Evolutionary conservation across 2,797 vertebrate genomes (phyloP), one percentile per base, ranked within the genome.

Genomic region (Microcaecilia unicolor): DNA sequence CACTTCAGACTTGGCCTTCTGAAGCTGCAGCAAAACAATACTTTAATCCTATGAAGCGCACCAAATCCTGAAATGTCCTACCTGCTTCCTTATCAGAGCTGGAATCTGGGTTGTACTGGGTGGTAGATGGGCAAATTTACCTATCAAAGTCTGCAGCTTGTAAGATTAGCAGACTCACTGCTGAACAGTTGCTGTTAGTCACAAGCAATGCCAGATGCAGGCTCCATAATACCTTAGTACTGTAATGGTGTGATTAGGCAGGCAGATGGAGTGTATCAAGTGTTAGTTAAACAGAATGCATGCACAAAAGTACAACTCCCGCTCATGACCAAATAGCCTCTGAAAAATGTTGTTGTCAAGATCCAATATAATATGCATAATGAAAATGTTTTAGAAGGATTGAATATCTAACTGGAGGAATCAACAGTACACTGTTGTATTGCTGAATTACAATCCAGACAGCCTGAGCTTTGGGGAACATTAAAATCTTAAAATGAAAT

Each of bases 221-320:
- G 8, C 37, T 25, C 64, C 23, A 37, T 31, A 46, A 51, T 5
- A 6, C n/a, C n/a, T n/a, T n/a, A n/a, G n/a, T 22, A 41, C 22
- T 44, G 11, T 14, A 26, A 30, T 27, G 6, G 18, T 48, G 11
- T 27, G 45, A 16, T 55, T 47, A 41, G 24, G 37, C 10, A 19
- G 39, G 25, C 21, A 31, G 41, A 46, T 64, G 39, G 20, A n/a
- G n/a, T 26, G 28, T 22, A 10, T 16, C 30, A 30, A 37, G 17
- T 28, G 14, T 44, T 12, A 18, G 42, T 63, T 37, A 29, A 39
- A 25, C 30, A 22, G 43, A 31, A 37, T 25, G 6, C 24, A 28
- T 25, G 10, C 48, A 18, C 15, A 26, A 10, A 49, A 56, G 10
- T 4, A 2, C 36, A 33, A 5, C n/a, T n/a, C n/a, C n/a, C n/a